Base-by-base conservation (phyloP, 1,140 invertebrate genomes). In the Drosophila fuyamai region DNA sequence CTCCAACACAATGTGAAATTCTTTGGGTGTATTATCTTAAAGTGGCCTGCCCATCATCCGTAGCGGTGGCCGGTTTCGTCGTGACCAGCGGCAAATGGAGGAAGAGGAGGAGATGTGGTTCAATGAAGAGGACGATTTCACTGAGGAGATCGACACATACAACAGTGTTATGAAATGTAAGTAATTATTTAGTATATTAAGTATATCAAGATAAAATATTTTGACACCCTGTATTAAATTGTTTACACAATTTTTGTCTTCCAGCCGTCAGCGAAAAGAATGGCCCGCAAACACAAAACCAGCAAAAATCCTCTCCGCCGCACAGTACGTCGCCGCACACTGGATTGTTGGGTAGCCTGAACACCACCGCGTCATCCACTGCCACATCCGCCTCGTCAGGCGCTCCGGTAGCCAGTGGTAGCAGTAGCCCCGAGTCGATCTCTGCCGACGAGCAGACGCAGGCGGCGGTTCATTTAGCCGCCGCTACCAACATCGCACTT, bases 71-170 rank as follows among this genome's bases (percentile, higher is more conserved):
- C 94, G 98, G 61, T 99, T 97, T 93, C 94, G 98, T 76, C 95
- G 98, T 50, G 98, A 99, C 93, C 96, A 97, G 70, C 94, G 98
- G 46, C 96, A 98, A 88, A 94, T 99, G 70, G 98, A 99, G 50
- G 98, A 99, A 88, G 98, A 99, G 81, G 98, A 99, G 92, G 98
- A 99, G 93, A 98, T 98, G 95, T 99, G 98, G 98, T 99, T 99
- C 93, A 98, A 98, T 92, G 97, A 98, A 83, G 98, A 99, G 77
- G 98, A 99, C 91, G 98, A 98, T 83, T 96, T 97, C 79, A 97
- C 98, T 75, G 98, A 99, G 86, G 90, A 92, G 63, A 84, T 93
- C 70, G 93, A 94, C 60, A 81, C 92, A 16, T 93, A 93, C 58
- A 83, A 92, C 67, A 92, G 81, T 66, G 89, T 92, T 32, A 93